Evolutionary conservation across 2,113 vertebrate genomes (phyloP).

Genomic region (Psilopsiagon aymara): DNA sequence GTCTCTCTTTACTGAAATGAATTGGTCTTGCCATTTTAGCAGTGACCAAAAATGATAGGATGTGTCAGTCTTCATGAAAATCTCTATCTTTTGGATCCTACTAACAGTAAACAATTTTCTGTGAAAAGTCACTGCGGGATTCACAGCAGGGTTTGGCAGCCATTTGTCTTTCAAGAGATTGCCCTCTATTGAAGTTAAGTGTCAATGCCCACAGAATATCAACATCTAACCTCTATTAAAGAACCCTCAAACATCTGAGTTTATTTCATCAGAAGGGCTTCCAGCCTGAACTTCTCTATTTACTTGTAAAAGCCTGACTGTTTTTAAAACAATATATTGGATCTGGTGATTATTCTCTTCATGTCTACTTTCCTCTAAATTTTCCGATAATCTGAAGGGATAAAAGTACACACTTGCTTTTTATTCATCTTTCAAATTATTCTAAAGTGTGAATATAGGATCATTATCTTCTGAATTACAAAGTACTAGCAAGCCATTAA

Average conservation of each 20-base stretch:
- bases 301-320: neutral
- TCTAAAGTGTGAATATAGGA: conserved; percentile 10
- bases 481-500: conserved; percentile 12
- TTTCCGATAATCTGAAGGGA: neutral
- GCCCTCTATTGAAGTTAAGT: conserved; percentile 9
- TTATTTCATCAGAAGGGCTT: neutral
- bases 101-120: conserved; percentile 53
- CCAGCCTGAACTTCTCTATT: neutral
- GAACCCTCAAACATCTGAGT: neutral
- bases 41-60: conserved; percentile 4
- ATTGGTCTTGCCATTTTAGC: neutral
- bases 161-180: conserved; percentile 49
- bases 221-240: neutral
- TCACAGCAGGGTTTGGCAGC: conserved; percentile 47
- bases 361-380: neutral
- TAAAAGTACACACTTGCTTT: neutral
- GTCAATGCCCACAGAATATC: neutral
- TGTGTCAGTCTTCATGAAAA: conserved; percentile 50
- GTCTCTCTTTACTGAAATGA: conserved; percentile 4
- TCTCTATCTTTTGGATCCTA: conserved; percentile 20
- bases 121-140: conserved; percentile 20
- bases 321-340: neutral
- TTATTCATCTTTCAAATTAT: conserved; percentile 27
- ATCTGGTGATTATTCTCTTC: neutral
- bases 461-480: neutral